Percentiles rank a stretch among this genome's conserved stretches.
Conservation (phyloP, 2,888 invertebrate species). For the Amiota mariae region DNA sequence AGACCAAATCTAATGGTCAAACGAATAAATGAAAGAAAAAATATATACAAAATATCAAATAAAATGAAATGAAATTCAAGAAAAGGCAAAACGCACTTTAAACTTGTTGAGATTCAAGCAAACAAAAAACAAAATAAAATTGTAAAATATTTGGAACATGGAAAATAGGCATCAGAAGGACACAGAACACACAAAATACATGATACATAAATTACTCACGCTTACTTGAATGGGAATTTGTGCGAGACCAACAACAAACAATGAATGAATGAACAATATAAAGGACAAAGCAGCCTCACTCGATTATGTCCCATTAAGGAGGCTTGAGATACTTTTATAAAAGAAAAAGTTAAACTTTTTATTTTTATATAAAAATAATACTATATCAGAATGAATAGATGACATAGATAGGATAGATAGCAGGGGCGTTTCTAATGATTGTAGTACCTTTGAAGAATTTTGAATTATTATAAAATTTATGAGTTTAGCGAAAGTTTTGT, state of each 20-base stretch:
- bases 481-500: conserved; percentile 2
- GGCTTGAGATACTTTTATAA: conserved; percentile 40
- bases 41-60: neutral
- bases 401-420: no score
- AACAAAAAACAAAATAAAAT: conserved; percentile 16
- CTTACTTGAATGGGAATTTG: conserved; percentile 69
- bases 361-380: neutral
- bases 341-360: conserved; percentile 22
- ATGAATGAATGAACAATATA: neutral
- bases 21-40: no score
- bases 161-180: conserved; percentile 61
- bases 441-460: conserved; percentile 61
- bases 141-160: conserved; percentile 30
- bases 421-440: no score
- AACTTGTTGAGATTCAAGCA: conserved; percentile 2
- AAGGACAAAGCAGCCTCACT: conserved; percentile 51
- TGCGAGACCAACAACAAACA: conserved; percentile 65
- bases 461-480: conserved; percentile 56
- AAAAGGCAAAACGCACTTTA: conserved; percentile 26
- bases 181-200: conserved; percentile 29
- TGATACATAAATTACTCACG: conserved; percentile 67
- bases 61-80: conserved; percentile 30
- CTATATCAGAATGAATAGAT: no score
- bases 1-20: conserved; percentile 16
- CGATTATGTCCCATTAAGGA: conserved; percentile 64